A percentile compares a stretch with the other conserved stretches of the same genome.
These are phyloP conservation scores for Eristalis pertinax DNA, from an alignment of 2,888 invertebrate genomes.

Conservation along the genomic window DNA sequence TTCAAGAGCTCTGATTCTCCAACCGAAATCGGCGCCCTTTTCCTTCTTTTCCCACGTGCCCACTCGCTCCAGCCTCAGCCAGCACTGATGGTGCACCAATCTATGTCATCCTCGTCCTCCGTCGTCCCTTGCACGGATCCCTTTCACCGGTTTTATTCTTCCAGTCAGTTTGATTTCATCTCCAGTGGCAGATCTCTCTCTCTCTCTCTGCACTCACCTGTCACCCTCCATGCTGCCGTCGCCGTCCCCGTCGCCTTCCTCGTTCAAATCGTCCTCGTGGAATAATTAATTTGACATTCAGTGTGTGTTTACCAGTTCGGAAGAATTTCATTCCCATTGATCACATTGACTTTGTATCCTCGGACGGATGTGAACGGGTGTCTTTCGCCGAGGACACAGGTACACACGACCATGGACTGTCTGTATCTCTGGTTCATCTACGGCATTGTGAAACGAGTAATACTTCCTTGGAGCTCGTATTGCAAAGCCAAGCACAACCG, in stretches of 20 bases:
- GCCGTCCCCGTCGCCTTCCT: background rate
- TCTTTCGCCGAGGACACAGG: background rate
- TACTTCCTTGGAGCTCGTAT: constrained; percentile 29
- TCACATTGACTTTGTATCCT: constrained; percentile 62
- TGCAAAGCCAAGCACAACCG: constrained; percentile 21
- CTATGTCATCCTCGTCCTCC: background rate
- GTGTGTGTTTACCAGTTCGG: constrained; percentile 67
- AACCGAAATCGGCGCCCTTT: background rate
- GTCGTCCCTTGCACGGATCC: constrained; percentile 5
- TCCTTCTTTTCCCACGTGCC: background rate
- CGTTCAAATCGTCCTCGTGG: constrained; percentile 47
- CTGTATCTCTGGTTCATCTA: constrained; percentile 2
- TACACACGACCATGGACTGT: background rate
- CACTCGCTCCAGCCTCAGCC: background rate
- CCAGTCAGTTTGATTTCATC: constrained; percentile 55
- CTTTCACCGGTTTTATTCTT: constrained; percentile 48
- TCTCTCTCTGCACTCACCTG: background rate
- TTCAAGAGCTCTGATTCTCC: too few species aligned
- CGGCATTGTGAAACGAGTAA: constrained; percentile 24
- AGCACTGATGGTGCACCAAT: background rate
- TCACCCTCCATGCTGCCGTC: background rate
- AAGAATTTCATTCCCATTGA: constrained; percentile 69
- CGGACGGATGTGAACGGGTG: constrained; percentile 32
- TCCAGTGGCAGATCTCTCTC: constrained; percentile 24
- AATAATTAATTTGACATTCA: constrained; percentile 72